A percentile compares a stretch with the other conserved stretches of the same genome.
phyloP scores from a whole-genome alignment of 1,140 invertebrate species.

The Solen grandis region DNA sequence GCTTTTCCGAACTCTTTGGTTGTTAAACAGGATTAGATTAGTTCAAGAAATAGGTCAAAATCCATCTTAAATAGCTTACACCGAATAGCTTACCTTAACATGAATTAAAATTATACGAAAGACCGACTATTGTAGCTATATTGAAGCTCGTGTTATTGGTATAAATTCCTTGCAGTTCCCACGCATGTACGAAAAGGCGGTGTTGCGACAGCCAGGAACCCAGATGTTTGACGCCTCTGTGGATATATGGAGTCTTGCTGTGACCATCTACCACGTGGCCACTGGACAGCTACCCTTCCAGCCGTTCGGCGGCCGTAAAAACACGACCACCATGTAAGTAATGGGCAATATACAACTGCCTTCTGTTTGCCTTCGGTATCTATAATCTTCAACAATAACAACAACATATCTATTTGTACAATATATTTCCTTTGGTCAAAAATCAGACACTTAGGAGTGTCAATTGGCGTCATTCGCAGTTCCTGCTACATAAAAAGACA shows the following conservation, averaged over 20 bases:
- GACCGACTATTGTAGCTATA: too few relatives aligned
- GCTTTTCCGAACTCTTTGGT: too few relatives aligned
- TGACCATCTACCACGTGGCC: conserved; percentile 97
- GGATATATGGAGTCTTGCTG: conserved; percentile 98
- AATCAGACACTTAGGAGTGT: neutral
- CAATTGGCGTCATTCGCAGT: neutral
- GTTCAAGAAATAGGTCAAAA: too few relatives aligned
- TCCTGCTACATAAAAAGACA: neutral
- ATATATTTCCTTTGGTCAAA: neutral
- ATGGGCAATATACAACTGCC: neutral
- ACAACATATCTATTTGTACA: too few relatives aligned
- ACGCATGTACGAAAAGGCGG: conserved; percentile 97
- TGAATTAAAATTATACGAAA: too few relatives aligned
- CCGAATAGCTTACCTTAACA: too few relatives aligned
- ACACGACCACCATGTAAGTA: conserved; percentile 96
- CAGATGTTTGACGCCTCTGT: conserved; percentile 94
- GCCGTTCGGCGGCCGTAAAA: conserved; percentile 95
- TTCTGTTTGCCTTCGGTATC: neutral
- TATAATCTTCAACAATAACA: neutral
- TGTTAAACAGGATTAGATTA: too few relatives aligned
- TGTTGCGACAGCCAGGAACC: conserved; percentile 89
- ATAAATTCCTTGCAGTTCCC: too few relatives aligned
- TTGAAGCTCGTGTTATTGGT: too few relatives aligned
- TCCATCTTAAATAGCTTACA: too few relatives aligned
- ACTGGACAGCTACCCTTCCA: conserved; percentile 96